Evolutionary conservation across 2,888 invertebrate genomes (phyloP), one percentile per base, ranked within the genome.

Genomic region (Embidobia sp.): DNA sequence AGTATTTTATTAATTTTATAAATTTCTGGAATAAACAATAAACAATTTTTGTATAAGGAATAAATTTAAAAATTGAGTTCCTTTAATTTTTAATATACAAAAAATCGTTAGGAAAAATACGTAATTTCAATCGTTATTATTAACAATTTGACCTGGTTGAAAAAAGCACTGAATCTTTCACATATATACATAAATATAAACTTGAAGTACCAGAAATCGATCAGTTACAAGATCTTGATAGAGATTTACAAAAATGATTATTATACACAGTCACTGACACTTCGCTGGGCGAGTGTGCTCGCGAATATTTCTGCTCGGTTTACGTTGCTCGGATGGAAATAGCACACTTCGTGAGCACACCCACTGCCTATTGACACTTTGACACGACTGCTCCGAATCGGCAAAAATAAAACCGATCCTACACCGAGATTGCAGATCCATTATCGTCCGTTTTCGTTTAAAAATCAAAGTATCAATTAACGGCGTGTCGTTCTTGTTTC

Each of bases 181-280:
- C 26, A 22, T 29, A 19, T 51, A 53, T 67, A 55, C 37, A 55
- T 55, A 19, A 48, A 57, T 57, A 29, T 57, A 49, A 40, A 49
- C 10, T 26, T 72, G 72, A 72, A 72, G 72, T 72, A 72, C 72
- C 72, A 72, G 46, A 55, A 72, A 15, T 37, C 48, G 40, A 63
- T 55, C 63, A 57, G 27, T 86, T 85, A 83, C 86, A 85, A 86
- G 86, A 87, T 87, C 84, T 85, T 80, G 48, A 74, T 79, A 77
- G 80, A 85, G 82, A 84, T 84, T 82, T 81, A 80, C 78, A 78
- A 26, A 46, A 37, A 37, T 7, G 16, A 49, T 59, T 22, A 51
- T 53, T 55, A 64, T 63, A 64, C 46, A 40, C 63, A 72, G 63
- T 64, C 55, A 35, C 53, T 46, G 29, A 55, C 51, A 72, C 51